Evolutionary conservation across 2,888 invertebrate species (phyloP).

Genomic region (Piscicola geometra): DNA sequence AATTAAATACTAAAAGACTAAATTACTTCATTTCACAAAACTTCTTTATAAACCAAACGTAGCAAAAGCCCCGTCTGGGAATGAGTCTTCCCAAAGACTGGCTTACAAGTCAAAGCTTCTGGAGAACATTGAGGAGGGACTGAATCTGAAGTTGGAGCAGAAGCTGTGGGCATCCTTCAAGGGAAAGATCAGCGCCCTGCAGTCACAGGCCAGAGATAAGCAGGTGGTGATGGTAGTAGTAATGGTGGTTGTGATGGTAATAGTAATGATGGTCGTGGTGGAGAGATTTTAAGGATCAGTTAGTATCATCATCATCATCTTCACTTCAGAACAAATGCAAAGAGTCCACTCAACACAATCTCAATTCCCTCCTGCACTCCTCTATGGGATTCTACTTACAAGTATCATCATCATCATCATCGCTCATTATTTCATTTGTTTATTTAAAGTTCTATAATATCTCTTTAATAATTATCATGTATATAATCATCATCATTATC

Average conservation of each 20-base stretch:
- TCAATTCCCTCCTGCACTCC: conserved; percentile 75
- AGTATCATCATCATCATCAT: too few species aligned
- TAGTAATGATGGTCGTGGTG: background rate
- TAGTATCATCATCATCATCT: background rate
- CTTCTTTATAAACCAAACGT: too few species aligned
- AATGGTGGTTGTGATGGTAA: too few species aligned
- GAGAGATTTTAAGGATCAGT: background rate
- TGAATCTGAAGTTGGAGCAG: conserved; percentile 66
- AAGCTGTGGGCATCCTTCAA: conserved; percentile 65
- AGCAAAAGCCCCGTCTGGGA: too few species aligned
- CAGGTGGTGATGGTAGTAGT: too few species aligned
- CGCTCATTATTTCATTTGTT: too few species aligned
- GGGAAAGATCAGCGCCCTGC: conserved; percentile 75
- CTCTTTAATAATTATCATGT: too few species aligned
- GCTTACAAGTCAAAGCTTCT: background rate
- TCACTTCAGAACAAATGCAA: background rate
- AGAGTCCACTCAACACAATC: conserved; percentile 65
- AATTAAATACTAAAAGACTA: too few species aligned
- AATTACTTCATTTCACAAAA: too few species aligned
- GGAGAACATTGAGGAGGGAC: background rate
- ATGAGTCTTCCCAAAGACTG: background rate
- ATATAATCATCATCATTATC: too few species aligned
- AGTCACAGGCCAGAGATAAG: conserved; percentile 72
- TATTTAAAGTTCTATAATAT: too few species aligned
- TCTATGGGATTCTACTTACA: conserved; percentile 77